These are phyloP conservation scores for Sipha flava DNA, from an alignment of 1,140 invertebrate species.

Conservation along the genomic window DNA sequence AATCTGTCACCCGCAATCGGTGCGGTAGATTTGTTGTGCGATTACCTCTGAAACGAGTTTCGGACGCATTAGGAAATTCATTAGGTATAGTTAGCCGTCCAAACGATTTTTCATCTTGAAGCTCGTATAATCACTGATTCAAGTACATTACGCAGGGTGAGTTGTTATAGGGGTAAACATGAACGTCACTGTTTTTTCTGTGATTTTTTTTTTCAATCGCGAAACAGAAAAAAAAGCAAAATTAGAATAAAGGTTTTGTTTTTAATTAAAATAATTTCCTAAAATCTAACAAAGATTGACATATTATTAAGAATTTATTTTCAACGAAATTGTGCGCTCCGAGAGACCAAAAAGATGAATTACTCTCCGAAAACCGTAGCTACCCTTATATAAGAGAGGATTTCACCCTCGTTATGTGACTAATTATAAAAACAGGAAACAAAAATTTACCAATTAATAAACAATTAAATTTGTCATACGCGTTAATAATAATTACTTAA, in stretches of 20 bases:
- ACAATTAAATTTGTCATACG: neutral
- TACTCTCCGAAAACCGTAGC: neutral
- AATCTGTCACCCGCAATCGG: too few species aligned
- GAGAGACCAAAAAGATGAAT: neutral
- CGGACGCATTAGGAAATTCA: too few species aligned
- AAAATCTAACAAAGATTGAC: neutral
- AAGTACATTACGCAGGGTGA: too few species aligned
- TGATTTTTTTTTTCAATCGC: too few species aligned
- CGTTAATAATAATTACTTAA: neutral
- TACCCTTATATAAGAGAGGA: neutral
- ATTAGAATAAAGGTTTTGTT: neutral
- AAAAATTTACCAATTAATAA: constrained; percentile 1
- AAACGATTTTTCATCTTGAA: too few species aligned
- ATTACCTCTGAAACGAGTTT: too few species aligned
- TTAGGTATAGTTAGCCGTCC: too few species aligned
- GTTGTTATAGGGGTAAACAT: too few species aligned
- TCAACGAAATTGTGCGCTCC: neutral
- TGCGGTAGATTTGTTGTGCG: too few species aligned
- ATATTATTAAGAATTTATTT: neutral
- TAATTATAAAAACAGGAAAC: constrained; percentile 2
- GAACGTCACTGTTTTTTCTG: too few species aligned
- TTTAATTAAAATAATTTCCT: neutral
- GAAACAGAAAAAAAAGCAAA: neutral
- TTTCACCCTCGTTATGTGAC: neutral
- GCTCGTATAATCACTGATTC: too few species aligned